Percentiles rank a stretch among this genome's conserved stretches.
phyloP scores from a whole-genome alignment of 1,140 invertebrate species.

The Drosophila seguyi region DNA sequence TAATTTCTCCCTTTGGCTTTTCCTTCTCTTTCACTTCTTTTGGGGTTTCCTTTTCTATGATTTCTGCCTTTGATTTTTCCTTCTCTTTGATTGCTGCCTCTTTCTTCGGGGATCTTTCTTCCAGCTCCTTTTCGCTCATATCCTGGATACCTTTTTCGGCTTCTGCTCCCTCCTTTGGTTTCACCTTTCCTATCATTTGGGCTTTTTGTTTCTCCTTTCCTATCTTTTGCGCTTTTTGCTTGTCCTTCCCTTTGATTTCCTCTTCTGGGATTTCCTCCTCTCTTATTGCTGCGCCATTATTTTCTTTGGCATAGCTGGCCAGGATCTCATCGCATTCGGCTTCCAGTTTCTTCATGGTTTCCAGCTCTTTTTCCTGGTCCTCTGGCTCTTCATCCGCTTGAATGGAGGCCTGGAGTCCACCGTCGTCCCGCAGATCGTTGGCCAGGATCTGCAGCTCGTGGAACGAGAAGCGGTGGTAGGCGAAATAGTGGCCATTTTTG shows the following conservation, averaged over 20 bases:
- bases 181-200: background rate
- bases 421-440: slow-evolving; percentile 35
- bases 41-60: background rate
- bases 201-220: background rate
- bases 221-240: background rate
- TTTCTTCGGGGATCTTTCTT: slow-evolving; percentile 20
- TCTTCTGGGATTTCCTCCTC: background rate
- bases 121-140: slow-evolving; percentile 13
- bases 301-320: no score
- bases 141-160: slow-evolving; percentile 4
- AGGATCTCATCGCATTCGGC: slow-evolving; percentile 40
- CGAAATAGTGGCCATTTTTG: slow-evolving; percentile 71
- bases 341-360: slow-evolving; percentile 37
- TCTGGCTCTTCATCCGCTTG: slow-evolving; percentile 32
- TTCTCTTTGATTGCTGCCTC: background rate
- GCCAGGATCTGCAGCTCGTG: slow-evolving; percentile 40
- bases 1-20: background rate
- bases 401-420: slow-evolving; percentile 29
- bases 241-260: background rate
- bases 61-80: background rate
- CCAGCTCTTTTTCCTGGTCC: slow-evolving; percentile 1
- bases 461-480: slow-evolving; percentile 73
- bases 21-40: background rate
- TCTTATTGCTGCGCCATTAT: no score
- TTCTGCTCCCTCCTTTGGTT: background rate